phyloP scores from a whole-genome alignment of 1,140 invertebrate species.

The Temnothorax longispinosus region DNA sequence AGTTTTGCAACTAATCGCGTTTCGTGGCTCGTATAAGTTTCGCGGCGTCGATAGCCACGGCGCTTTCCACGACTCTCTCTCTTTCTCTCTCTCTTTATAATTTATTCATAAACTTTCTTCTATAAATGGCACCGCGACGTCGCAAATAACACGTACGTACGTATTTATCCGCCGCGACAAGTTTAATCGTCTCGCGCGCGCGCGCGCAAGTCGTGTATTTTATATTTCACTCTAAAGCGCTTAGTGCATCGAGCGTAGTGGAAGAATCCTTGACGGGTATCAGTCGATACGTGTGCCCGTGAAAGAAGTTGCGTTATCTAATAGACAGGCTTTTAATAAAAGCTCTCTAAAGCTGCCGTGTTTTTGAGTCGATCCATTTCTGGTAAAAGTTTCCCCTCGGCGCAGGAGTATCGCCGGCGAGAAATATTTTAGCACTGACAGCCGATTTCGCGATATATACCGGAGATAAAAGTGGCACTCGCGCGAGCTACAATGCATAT shows the following conservation, averaged over 20 bases:
- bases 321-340: conserved; percentile 27
- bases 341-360: neutral
- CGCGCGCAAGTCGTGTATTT: neutral
- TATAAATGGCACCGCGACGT: neutral
- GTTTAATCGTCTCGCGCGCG: neutral
- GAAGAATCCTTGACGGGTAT: neutral
- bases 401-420: neutral
- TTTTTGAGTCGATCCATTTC: conserved; percentile 33
- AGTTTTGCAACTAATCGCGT: conserved; percentile 32
- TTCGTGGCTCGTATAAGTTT: conserved; percentile 18
- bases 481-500: conserved; percentile 33
- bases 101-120: conserved; percentile 29
- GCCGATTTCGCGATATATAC: conserved; percentile 31
- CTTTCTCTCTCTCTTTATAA: neutral
- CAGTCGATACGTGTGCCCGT: neutral
- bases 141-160: neutral
- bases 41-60: neutral
- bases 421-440: conserved; percentile 52
- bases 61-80: neutral
- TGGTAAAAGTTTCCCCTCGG: conserved; percentile 24
- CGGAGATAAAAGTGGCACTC: conserved; percentile 36
- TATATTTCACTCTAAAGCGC: neutral
- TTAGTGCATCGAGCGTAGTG: no score
- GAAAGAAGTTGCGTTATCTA: neutral
- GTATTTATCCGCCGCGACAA: neutral